These are phyloP conservation scores for Acanthaster planci DNA, from an alignment of 35 echinoderm and acorn worm genomes.

Conservation along the genomic window DNA sequence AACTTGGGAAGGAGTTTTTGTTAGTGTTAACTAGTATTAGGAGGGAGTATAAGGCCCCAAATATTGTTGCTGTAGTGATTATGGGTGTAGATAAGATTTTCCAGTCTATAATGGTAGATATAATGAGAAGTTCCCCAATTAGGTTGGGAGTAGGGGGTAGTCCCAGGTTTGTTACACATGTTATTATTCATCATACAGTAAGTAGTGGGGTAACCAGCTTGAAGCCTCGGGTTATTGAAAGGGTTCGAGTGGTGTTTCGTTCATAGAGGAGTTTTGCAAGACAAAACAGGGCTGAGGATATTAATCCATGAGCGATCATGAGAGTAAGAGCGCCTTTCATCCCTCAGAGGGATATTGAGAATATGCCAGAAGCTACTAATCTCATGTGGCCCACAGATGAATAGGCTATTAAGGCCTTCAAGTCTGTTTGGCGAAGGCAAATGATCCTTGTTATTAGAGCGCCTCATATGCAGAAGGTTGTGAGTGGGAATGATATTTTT, in stretches of 20 bases:
- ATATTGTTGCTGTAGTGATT: slow-evolving; percentile 26
- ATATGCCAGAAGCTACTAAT: slow-evolving; percentile 48
- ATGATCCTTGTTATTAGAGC: slow-evolving; percentile 53
- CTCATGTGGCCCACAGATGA: slow-evolving; percentile 77
- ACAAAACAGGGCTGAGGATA: slow-evolving; percentile 58
- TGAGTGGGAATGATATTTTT: neutral
- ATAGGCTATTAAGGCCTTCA: slow-evolving; percentile 72
- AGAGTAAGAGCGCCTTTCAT: slow-evolving; percentile 53
- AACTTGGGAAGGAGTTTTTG: neutral
- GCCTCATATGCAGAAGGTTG: slow-evolving; percentile 54
- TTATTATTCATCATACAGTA: slow-evolving; percentile 47
- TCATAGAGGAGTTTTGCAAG: slow-evolving; percentile 63
- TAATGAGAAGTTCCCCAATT: slow-evolving; percentile 39
- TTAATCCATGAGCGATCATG: slow-evolving; percentile 71
- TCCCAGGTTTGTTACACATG: slow-evolving; percentile 61
- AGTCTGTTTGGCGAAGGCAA: slow-evolving; percentile 61
- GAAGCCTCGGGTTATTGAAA: slow-evolving; percentile 57
- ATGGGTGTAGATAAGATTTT: slow-evolving; percentile 12
- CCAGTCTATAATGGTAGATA: slow-evolving; percentile 19
- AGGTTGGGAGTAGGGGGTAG: slow-evolving; percentile 53
- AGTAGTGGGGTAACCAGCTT: slow-evolving; percentile 34
- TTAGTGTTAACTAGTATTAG: slow-evolving; percentile 36
- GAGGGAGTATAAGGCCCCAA: slow-evolving; percentile 55
- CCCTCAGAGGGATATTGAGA: neutral
- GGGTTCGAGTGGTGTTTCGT: slow-evolving; percentile 58